Base-by-base conservation (phyloP, 1,140 invertebrate species). In the Lycorma delicatula region DNA sequence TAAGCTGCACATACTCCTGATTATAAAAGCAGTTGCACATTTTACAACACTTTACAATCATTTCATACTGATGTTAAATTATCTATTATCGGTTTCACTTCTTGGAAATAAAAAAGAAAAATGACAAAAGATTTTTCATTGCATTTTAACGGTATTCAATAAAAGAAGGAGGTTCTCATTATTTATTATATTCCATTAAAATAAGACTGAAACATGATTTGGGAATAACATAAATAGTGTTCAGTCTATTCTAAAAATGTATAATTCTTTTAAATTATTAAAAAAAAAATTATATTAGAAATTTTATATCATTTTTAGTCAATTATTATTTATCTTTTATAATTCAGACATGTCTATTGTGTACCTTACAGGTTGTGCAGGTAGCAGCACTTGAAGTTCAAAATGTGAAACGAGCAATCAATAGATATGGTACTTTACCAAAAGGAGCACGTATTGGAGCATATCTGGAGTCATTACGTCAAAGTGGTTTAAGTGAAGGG, bases 401-500 rank as follows among this genome's bases (percentile, higher is more conserved):
- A 73, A 97, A 97, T 78, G 93, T 98, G 53, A 91, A 94, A 67
- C 84, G 91, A 63, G 93, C 93, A 5, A 96, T 97, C 54, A 96
- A 93, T 74, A 81, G 92, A n/a, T 98, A 97, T 70, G 95, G 95
- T 4, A 98, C 96, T 11, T 69, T 94, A 57, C 95, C 95, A 0
- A 99, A 98, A 75, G 92, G 90, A 47, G 91, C 92, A 12, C 79
- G 94, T 28, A 97, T 97, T 63, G 93, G 93, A 11, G 93, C 93
- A 0, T 98, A 94, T 72, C 74, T 98, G 13, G 93, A 97, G 67
- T 97, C 93, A 0, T 72, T 97, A 57, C 79, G 89, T 29, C 86
- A 89, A 64, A 87, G 82, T 66, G 85, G 84, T n/a, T 77, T 72
- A n/a, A 67, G 62, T 36, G 64, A 64, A 52, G 57, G 53, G 1